phyloP scores from a whole-genome alignment of 64 coral and sea anemone genomes.

The Porites australiensis region DNA sequence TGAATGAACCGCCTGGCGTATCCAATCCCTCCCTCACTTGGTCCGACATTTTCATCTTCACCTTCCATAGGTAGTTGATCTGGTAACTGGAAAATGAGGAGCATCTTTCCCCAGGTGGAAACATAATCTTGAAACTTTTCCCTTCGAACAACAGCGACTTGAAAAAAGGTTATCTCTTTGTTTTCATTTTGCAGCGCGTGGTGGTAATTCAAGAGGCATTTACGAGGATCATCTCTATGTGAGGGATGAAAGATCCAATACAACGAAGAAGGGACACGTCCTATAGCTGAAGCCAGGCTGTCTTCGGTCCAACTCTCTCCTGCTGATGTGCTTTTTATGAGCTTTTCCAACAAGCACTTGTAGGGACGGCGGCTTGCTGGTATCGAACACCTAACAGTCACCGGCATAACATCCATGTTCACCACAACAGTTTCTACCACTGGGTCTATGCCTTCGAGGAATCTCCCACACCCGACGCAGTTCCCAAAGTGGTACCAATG shows the following conservation, averaged over 20 bases:
- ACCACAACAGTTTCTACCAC: neutral
- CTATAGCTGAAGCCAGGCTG: too few species aligned
- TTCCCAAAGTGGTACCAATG: slow-evolving; percentile 19
- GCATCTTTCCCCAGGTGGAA: slow-evolving; percentile 46
- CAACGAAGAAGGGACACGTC: neutral
- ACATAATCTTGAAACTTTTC: slow-evolving; percentile 19
- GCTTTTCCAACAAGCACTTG: neutral
- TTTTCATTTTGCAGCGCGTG: slow-evolving; percentile 30
- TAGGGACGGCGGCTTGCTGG: neutral
- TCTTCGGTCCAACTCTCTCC: neutral
- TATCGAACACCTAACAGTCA: slow-evolving; percentile 8
- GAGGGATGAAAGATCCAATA: slow-evolving; percentile 64
- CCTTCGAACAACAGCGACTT: slow-evolving; percentile 52
- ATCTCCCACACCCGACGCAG: slow-evolving; percentile 26
- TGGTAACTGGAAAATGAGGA: slow-evolving; percentile 47
- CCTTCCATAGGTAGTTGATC: slow-evolving; percentile 10
- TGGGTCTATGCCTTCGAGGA: slow-evolving; percentile 15
- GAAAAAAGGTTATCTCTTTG: neutral
- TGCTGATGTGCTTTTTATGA: neutral
- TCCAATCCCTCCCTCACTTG: slow-evolving; percentile 45
- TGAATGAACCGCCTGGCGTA: slow-evolving; percentile 67
- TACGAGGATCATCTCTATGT: slow-evolving; percentile 45
- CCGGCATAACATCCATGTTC: neutral
- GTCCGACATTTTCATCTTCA: neutral
- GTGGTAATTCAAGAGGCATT: slow-evolving; percentile 49